Evolutionary conservation across 2,797 vertebrate species (phyloP), one percentile per base, ranked within the genome.

Genomic region (Nyctibius grandis): DNA sequence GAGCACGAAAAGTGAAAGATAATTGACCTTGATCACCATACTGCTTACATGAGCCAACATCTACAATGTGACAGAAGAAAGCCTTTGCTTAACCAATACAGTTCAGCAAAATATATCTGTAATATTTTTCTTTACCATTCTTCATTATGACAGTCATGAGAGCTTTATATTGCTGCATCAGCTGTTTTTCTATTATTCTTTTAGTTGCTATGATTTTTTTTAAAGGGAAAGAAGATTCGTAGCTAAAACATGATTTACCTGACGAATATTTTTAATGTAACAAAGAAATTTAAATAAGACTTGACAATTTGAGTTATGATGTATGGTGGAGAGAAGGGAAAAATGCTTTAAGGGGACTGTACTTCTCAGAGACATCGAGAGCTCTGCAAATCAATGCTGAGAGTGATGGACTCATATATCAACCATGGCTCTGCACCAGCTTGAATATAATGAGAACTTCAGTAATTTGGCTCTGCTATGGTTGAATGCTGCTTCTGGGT

Each of bases 401-500:
- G 92, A 95, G 51, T 93, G 60, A 85, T 1, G n/a, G 88, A 64
- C 85, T 97, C 83, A 36, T 97, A 95, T 90, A 92, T 97, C 95
- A 96, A 59, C 75, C 63, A 67, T 70, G 90, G 94, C 91, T 96
- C 74, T 96, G 85, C 68, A 75, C 45, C 29, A 75, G 84, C 80
- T 76, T 68, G 80, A 72, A 85, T 77, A 77, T 93, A 97, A 96
- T 93, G 89, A 97, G 92, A 96, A 94, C 80, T 88, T 89, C 59
- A 91, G 89, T 86, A 85, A 93, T 95, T 92, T 94, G 76, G 40
- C 82, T 96, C 87, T 97, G 94, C 93, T 96, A 70, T 92, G 93
- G 90, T 67, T 96, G 91, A 95, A 48, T 88, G 78, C 92, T 91
- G 50, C 85, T 93, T 88, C 82, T 93, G 94, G 77, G 44, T 96